These are phyloP conservation scores for Mamestra brassicae DNA, from an alignment of 2,888 invertebrate genomes.

Conservation along the genomic window DNA sequence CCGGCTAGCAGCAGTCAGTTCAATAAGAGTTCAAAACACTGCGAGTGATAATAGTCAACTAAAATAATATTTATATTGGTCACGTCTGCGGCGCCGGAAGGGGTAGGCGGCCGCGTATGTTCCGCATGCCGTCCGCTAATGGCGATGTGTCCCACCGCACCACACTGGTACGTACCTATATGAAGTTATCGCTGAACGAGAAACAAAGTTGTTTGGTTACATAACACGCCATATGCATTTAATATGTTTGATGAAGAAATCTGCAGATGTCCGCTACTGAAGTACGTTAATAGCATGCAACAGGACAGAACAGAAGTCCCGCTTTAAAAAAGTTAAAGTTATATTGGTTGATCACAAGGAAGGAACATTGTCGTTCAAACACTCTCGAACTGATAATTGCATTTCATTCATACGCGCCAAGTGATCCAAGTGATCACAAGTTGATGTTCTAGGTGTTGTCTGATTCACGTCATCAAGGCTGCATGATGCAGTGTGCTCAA, in stretches of 20 bases:
- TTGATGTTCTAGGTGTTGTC: neutral
- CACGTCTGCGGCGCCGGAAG: conserved; percentile 23
- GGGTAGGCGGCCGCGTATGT: conserved; percentile 20
- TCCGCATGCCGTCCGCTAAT: conserved; percentile 6
- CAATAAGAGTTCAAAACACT: conserved; percentile 16
- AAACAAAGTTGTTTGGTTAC: conserved; percentile 22
- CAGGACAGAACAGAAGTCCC: conserved; percentile 15
- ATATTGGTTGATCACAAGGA: neutral
- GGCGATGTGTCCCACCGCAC: conserved; percentile 7
- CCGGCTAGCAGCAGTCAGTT: conserved; percentile 1
- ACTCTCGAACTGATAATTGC: neutral
- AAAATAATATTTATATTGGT: conserved; percentile 23
- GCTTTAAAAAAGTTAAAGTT: neutral
- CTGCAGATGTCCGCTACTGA: conserved; percentile 45
- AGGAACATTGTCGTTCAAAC: neutral
- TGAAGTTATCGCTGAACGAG: neutral
- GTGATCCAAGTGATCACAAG: neutral
- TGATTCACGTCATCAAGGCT: neutral
- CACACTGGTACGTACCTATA: conserved; percentile 1
- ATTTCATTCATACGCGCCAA: neutral
- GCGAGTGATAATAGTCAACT: conserved; percentile 17
- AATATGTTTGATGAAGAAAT: conserved; percentile 49
- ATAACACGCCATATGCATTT: conserved; percentile 23
- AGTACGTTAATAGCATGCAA: conserved; percentile 10
- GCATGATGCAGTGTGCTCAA: neutral